Conservation (phyloP, 1,140 invertebrate species). For the Pachypeltis micranthus region DNA sequence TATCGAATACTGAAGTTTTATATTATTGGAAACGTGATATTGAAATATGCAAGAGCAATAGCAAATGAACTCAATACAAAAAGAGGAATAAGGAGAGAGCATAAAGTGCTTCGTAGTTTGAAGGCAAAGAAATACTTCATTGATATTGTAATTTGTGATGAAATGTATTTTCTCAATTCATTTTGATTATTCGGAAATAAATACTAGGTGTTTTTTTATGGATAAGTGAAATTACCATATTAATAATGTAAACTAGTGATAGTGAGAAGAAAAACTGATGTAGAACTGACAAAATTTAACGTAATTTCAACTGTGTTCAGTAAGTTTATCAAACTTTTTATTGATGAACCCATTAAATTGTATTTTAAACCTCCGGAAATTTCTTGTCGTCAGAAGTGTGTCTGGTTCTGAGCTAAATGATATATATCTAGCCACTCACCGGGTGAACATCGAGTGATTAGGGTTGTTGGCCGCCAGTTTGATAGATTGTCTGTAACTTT, state of each 20-base stretch:
- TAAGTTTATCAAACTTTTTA: too few species aligned
- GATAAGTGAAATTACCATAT: neutral
- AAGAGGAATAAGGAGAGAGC: too few species aligned
- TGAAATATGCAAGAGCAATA: too few species aligned
- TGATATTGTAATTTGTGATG: neutral
- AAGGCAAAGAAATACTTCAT: too few species aligned
- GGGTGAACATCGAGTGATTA: slow-evolving; percentile 18
- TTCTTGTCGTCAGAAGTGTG: neutral
- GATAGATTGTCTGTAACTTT: neutral
- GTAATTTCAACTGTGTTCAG: too few species aligned
- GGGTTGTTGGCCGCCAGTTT: slow-evolving; percentile 18
- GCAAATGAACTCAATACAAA: too few species aligned
- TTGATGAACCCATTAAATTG: neutral
- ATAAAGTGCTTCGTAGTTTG: too few species aligned
- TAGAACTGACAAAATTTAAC: neutral
- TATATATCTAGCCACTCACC: slow-evolving; percentile 4
- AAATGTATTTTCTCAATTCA: neutral
- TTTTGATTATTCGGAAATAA: neutral
- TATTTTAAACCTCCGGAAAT: neutral
- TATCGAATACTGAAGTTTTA: too few species aligned
- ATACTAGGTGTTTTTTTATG: neutral
- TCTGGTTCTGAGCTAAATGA: neutral
- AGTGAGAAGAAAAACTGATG: neutral
- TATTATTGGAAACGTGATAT: too few species aligned
- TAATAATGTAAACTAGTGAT: neutral